Conservation (phyloP, 2,113 vertebrate species). For the Neomonachus schauinslandi region DNA sequence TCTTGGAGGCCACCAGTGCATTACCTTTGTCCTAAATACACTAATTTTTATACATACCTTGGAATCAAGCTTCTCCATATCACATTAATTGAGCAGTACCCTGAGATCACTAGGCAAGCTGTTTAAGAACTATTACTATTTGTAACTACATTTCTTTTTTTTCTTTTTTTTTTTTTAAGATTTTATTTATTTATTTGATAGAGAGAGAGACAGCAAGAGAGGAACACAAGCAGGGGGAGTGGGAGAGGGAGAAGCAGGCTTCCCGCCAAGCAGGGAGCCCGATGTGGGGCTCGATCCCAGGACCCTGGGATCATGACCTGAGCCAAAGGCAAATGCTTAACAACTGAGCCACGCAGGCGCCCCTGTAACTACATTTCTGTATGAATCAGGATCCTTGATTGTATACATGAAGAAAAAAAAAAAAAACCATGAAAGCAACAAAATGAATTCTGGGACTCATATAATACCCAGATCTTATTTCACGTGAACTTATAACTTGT, state of each 20-base stretch:
- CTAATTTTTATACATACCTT: not conserved
- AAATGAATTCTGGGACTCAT: not conserved
- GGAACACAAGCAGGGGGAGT: too few species aligned
- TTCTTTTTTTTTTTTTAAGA: too few species aligned
- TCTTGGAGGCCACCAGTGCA: not conserved
- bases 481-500: not conserved
- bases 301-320: too few species aligned
- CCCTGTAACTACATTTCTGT: not conserved
- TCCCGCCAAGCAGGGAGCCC: too few species aligned
- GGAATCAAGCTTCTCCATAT: not conserved
- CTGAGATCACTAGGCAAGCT: not conserved
- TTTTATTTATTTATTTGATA: too few species aligned
- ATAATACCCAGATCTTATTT: not conserved
- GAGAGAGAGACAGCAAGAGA: too few species aligned
- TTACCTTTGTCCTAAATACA: not conserved
- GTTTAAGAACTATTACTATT: not conserved
- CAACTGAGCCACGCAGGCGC: too few species aligned
- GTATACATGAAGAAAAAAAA: not conserved
- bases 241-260: too few species aligned
- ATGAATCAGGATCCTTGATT: not conserved
- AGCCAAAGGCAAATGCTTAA: too few species aligned
- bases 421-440: not conserved
- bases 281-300: too few species aligned
- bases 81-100: not conserved
- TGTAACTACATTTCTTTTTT: not conserved